These are phyloP conservation scores for Torymus auratus DNA, from an alignment of 2,888 invertebrate genomes.

Conservation along the genomic window DNA sequence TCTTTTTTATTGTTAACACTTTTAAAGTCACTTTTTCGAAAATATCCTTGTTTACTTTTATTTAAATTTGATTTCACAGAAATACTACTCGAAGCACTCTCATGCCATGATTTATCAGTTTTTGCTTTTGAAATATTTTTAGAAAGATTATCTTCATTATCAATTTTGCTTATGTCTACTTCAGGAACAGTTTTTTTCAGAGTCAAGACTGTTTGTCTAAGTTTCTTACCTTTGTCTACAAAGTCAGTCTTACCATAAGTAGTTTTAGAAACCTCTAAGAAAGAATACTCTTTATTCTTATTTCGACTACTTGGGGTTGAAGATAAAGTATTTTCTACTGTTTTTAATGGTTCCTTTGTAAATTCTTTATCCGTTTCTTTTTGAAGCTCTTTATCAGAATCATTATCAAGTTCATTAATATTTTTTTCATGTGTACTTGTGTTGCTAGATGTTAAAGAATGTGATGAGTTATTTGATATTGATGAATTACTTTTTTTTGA, in stretches of 20 bases:
- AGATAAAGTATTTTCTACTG: constrained; percentile 34
- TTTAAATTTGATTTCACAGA: too few relatives aligned
- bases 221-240: constrained; percentile 62
- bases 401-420: constrained; percentile 32
- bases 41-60: too few relatives aligned
- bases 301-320: background rate
- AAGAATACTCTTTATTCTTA: constrained; percentile 15
- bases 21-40: too few relatives aligned
- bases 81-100: too few relatives aligned
- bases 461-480: constrained; percentile 29
- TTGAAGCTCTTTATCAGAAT: constrained; percentile 24
- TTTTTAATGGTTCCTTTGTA: constrained; percentile 26
- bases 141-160: constrained; percentile 8
- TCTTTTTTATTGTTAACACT: too few relatives aligned
- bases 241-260: constrained; percentile 61
- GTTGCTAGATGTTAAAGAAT: constrained; percentile 36
- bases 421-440: constrained; percentile 28
- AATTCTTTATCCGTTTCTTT: constrained; percentile 5
- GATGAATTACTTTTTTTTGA: constrained; percentile 51
- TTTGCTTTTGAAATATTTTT: background rate
- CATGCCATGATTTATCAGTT: background rate
- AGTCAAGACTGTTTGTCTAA: constrained; percentile 66
- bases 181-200: constrained; percentile 60
- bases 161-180: constrained; percentile 52
- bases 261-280: constrained; percentile 49